Conservation (phyloP, 2,797 vertebrate genomes). For the Tolypeutes matacus region DNA sequence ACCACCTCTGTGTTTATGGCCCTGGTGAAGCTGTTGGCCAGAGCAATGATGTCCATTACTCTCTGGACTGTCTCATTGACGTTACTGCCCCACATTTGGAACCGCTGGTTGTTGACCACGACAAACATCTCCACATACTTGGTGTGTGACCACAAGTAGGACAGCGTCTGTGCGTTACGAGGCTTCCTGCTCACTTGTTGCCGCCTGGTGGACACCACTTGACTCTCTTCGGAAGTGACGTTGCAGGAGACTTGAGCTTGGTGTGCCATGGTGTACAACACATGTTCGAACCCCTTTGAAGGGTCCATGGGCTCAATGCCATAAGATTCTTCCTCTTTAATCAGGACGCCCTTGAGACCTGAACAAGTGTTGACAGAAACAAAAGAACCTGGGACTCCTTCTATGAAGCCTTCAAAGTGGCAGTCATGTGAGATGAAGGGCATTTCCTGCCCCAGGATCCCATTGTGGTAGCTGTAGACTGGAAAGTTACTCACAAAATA, state of each 20-base stretch:
- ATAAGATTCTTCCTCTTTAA: slow-evolving; percentile 60
- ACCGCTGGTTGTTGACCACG: slow-evolving; percentile 74
- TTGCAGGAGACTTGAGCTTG: neutral
- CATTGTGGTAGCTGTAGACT: slow-evolving; percentile 73
- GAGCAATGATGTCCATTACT: slow-evolving; percentile 75
- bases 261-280: slow-evolving; percentile 66
- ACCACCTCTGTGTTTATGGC: slow-evolving; percentile 73
- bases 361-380: slow-evolving; percentile 74
- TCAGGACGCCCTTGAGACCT: slow-evolving; percentile 81
- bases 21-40: slow-evolving; percentile 71
- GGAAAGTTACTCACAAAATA: slow-evolving; percentile 73
- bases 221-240: neutral
- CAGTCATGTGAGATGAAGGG: slow-evolving; percentile 57
- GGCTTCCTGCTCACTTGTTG: neutral
- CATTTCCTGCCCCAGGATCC: neutral
- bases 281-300: slow-evolving; percentile 76
- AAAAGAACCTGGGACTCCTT: slow-evolving; percentile 67
- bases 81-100: slow-evolving; percentile 70
- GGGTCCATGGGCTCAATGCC: slow-evolving; percentile 72
- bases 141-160: slow-evolving; percentile 61
- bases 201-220: neutral
- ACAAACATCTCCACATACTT: slow-evolving; percentile 83
- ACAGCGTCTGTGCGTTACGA: neutral
- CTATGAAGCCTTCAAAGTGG: slow-evolving; percentile 78
- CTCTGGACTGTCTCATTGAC: slow-evolving; percentile 43